phyloP scores from a whole-genome alignment of 92 coral and sea anemone genomes.

The Epizoanthus scotinus region DNA sequence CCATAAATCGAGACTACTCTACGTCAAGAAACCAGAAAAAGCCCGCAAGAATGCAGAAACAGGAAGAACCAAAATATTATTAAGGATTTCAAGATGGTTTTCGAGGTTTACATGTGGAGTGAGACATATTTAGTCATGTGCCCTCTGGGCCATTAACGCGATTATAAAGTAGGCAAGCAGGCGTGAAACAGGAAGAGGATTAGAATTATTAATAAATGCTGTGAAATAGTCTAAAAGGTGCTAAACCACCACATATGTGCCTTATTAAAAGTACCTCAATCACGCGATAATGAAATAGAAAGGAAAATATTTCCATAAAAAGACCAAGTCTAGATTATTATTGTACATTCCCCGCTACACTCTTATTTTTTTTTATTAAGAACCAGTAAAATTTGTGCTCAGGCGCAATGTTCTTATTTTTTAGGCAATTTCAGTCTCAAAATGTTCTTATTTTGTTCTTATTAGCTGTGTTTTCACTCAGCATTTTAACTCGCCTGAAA shows the following conservation, averaged over 20 bases:
- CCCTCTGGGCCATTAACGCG: slow-evolving; percentile 16
- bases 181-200: background rate
- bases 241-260: background rate
- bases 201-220: background rate
- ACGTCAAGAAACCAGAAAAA: background rate
- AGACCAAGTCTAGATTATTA: too few species aligned
- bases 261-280: background rate
- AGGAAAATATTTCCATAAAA: background rate
- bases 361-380: too few species aligned
- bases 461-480: too few species aligned
- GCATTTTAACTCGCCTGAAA: too few species aligned
- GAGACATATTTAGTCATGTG: background rate
- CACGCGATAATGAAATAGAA: slow-evolving; percentile 5
- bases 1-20: background rate
- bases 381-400: too few species aligned
- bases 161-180: background rate
- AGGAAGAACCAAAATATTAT: background rate
- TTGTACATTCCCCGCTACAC: too few species aligned
- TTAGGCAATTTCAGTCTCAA: too few species aligned
- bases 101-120: background rate
- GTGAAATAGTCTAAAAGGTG: background rate
- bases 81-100: background rate
- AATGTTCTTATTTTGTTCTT: too few species aligned
- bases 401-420: too few species aligned
- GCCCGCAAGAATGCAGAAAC: background rate